Evolutionary conservation across 1,140 invertebrate genomes (phyloP), one percentile per base, ranked within the genome.

Genomic region (Sinella curviseta): DNA sequence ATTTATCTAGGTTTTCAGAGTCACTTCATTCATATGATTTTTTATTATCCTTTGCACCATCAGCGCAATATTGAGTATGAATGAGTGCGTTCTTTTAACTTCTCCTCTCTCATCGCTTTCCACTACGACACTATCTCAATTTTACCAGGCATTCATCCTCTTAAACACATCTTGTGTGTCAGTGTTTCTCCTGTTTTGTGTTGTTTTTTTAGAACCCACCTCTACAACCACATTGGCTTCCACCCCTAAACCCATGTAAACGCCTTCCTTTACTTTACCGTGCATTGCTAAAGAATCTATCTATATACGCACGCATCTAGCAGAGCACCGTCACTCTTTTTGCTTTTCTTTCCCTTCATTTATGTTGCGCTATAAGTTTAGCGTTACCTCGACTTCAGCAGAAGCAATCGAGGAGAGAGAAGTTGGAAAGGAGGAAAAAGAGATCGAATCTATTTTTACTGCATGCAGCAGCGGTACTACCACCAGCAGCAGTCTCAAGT

Each of bases 171-270:
- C n/a, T n/a, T n/a, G n/a, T n/a, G n/a, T n/a, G n/a, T n/a, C n/a
- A n/a, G n/a, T n/a, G n/a, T n/a, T n/a, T n/a, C n/a, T 33, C n/a
- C 8, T 33, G 28, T 70, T 70, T 33, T 70, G 28, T 3, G 3
- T 3, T 70, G 26, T 70, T 70, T 30, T 33, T 70, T 70, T 70
- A 70, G 26, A 31, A 70, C 65, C 65, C 65, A 70, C 65, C 65
- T 70, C 65, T 70, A 24, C 28, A 70, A 70, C 65, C 65, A 70
- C 65, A 70, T 70, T 70, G 65, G 65, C 65, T 70, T 70, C 65
- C 65, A 70, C 65, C 65, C 65, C 65, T 70, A 31, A 30, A 30
- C 31, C 31, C 12, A 70, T 70, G 65, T 70, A 70, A 70, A 70
- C 65, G 65, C 65, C 65, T 70, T 70, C 31, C 31, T 3, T 30